These are phyloP conservation scores for Odontamblyopus lacepedii DNA, from an alignment of 2,797 vertebrate genomes.

Conservation along the genomic window DNA sequence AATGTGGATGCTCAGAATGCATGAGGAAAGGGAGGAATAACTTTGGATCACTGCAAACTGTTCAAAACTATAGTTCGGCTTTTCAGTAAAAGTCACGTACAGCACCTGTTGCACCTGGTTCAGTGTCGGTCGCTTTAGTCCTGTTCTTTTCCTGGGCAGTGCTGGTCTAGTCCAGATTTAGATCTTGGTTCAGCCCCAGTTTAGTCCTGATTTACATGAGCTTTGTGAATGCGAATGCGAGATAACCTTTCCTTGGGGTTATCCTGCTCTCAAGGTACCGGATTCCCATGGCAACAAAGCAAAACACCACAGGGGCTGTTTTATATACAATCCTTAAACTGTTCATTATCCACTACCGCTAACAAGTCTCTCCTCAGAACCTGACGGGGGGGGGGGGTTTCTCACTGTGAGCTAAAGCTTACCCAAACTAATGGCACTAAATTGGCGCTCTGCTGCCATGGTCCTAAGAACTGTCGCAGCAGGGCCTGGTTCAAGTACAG, in stretches of 20 bases:
- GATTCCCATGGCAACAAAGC: neutral
- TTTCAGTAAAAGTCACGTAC: too few species aligned
- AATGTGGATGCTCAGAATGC: too few species aligned
- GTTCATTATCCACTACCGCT: neutral
- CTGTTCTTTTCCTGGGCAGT: too few species aligned
- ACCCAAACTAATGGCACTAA: neutral
- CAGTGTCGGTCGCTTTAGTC: too few species aligned
- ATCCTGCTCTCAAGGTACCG: neutral
- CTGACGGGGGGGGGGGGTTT: neutral
- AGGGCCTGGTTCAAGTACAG: neutral
- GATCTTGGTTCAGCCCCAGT: too few species aligned
- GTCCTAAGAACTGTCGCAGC: neutral
- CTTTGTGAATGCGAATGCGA: too few species aligned
- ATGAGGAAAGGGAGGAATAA: too few species aligned
- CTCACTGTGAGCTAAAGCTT: neutral
- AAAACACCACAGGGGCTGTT: neutral
- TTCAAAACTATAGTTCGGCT: too few species aligned
- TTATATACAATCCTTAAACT: neutral
- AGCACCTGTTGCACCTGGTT: too few species aligned
- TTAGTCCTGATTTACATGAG: too few species aligned
- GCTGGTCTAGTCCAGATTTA: too few species aligned
- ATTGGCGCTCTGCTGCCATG: neutral
- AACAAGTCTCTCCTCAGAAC: neutral
- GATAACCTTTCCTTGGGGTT: neutral
- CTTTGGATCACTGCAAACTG: too few species aligned